Conservation (phyloP, 2,888 invertebrate species). For the Drosophila eohydei region DNA sequence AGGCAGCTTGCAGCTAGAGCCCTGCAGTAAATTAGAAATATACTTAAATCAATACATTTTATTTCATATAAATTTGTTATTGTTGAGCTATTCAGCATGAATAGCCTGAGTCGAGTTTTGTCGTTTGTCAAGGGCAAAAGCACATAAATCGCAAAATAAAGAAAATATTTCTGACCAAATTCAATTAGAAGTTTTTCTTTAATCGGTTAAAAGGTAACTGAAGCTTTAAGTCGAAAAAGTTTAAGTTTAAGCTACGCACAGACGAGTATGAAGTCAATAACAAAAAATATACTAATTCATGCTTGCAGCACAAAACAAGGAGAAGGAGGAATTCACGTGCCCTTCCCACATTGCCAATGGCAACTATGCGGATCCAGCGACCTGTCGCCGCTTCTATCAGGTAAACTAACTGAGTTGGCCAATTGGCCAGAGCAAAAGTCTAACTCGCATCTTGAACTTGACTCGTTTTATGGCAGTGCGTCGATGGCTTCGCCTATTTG, state of each 20-base stretch:
- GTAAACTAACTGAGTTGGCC: constrained; percentile 84
- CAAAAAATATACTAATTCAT: background rate
- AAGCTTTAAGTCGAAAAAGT: background rate
- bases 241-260: too few species aligned
- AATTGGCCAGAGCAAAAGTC: constrained; percentile 8
- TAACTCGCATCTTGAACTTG: background rate
- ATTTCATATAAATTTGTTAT: background rate
- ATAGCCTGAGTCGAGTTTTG: background rate
- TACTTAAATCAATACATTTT: background rate
- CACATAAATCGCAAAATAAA: background rate
- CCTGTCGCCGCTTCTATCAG: constrained; percentile 95
- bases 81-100: too few species aligned
- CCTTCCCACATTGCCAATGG: constrained; percentile 94
- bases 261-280: background rate
- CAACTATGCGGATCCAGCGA: constrained; percentile 95
- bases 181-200: background rate
- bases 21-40: background rate
- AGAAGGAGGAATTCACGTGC: constrained; percentile 89
- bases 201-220: background rate
- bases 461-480: constrained; percentile 88
- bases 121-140: background rate
- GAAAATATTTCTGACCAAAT: background rate
- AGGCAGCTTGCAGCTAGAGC: background rate
- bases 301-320: constrained; percentile 80
- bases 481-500: constrained; percentile 94